Evolutionary conservation across 1,140 invertebrate species (phyloP).

Genomic region (Drosophila paulistorum): DNA sequence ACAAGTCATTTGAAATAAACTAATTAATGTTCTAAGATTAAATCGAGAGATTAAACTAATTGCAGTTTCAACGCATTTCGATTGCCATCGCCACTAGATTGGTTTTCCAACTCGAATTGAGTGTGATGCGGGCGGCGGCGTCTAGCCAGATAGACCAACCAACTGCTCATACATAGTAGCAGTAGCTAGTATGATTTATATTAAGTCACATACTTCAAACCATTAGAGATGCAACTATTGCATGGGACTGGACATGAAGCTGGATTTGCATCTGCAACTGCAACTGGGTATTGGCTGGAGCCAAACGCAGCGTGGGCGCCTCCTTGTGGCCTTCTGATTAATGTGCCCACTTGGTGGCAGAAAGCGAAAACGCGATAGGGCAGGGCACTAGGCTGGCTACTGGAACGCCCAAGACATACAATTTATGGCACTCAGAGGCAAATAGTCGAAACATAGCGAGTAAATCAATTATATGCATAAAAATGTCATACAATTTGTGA

Average conservation of each 20-base stretch:
- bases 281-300: not conserved
- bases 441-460: slow-evolving; percentile 69
- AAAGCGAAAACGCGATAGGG: slow-evolving; percentile 75
- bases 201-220: slow-evolving; percentile 38
- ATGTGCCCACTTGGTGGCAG: slow-evolving; percentile 70
- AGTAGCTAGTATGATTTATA: slow-evolving; percentile 60
- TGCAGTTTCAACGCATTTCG: slow-evolving; percentile 70
- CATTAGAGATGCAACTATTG: slow-evolving; percentile 68
- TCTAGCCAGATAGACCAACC: slow-evolving; percentile 9
- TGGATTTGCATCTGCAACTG: slow-evolving; percentile 13
- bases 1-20: slow-evolving; percentile 63
- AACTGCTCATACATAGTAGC: not conserved
- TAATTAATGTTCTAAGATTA: slow-evolving; percentile 76
- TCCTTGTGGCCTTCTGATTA: slow-evolving; percentile 55
- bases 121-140: slow-evolving; percentile 19
- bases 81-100: slow-evolving; percentile 54
- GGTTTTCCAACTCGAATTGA: not conserved
- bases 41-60: slow-evolving; percentile 64
- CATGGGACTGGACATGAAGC: too few species aligned
- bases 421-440: slow-evolving; percentile 61
- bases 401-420: slow-evolving; percentile 27
- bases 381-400: slow-evolving; percentile 12
- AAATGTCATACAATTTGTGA: slow-evolving; percentile 79
- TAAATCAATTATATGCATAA: slow-evolving; percentile 81
- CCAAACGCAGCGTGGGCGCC: slow-evolving; percentile 39